phyloP scores from a whole-genome alignment of 2,113 vertebrate species.

The Stictonetta naevosa region DNA sequence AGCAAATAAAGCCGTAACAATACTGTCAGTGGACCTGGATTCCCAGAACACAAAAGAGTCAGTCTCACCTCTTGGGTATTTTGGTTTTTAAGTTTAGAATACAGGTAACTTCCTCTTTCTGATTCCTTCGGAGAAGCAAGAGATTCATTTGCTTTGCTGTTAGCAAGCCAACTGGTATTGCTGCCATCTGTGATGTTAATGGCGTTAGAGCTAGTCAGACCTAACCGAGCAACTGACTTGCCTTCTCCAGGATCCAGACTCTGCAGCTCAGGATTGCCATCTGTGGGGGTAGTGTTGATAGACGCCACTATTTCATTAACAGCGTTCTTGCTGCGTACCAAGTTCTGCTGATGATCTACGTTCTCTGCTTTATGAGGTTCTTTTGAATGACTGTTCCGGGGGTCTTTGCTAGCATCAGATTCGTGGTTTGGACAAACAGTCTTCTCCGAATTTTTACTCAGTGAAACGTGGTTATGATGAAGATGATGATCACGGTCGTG shows the following conservation, averaged over 20 bases:
- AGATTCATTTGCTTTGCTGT: conserved; percentile 61
- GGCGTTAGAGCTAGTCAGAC: background rate
- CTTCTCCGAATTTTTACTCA: conserved; percentile 66
- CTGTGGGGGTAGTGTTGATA: conserved; percentile 12
- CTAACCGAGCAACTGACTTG: conserved; percentile 10
- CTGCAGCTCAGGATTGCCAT: conserved; percentile 53
- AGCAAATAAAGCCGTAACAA: background rate
- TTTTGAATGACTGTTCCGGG: conserved; percentile 50
- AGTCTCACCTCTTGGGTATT: conserved; percentile 77
- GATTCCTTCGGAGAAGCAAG: conserved; percentile 3
- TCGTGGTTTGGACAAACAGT: conserved; percentile 57
- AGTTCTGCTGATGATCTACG: conserved; percentile 57
- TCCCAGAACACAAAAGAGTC: background rate
- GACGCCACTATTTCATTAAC: conserved; percentile 50
- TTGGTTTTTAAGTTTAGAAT: conserved; percentile 70
- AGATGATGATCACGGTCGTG: conserved; percentile 56
- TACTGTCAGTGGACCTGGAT: background rate
- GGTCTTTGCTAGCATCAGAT: conserved; percentile 53
- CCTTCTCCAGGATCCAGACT: conserved; percentile 47
- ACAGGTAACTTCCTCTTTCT: conserved; percentile 62
- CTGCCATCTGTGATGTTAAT: conserved; percentile 52
- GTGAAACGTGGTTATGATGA: conserved; percentile 47
- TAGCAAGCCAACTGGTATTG: background rate
- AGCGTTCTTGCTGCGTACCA: conserved; percentile 65
- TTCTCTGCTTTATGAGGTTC: conserved; percentile 69